These are phyloP conservation scores for Sebastes steindachneri DNA, from an alignment of 2,797 vertebrate genomes.

Conservation along the genomic window DNA sequence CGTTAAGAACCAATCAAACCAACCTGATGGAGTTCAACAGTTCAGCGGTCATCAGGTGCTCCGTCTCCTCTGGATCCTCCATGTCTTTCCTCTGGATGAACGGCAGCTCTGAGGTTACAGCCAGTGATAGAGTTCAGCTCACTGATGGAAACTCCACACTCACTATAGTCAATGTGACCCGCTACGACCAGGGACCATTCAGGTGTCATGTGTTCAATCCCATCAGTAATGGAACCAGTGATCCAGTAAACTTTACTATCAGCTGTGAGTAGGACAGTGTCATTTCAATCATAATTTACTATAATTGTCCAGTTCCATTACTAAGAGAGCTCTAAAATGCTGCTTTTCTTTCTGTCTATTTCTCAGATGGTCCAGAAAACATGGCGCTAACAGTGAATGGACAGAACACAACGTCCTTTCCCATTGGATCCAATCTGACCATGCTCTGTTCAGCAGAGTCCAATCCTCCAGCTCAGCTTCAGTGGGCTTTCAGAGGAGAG, in stretches of 20 bases:
- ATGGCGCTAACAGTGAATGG: slow-evolving; percentile 63
- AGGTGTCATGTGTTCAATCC: slow-evolving; percentile 69
- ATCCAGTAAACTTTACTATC: slow-evolving; percentile 60
- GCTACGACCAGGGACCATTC: slow-evolving; percentile 77
- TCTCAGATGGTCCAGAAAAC: slow-evolving; percentile 72
- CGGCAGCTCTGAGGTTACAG: slow-evolving; percentile 61
- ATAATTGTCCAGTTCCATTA: background rate
- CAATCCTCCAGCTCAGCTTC: slow-evolving; percentile 59
- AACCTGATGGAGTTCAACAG: slow-evolving; percentile 66
- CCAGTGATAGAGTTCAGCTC: slow-evolving; percentile 47
- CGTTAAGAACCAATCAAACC: slow-evolving; percentile 29
- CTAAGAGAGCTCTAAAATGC: background rate
- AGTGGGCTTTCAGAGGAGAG: slow-evolving; percentile 59
- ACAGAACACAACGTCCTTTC: slow-evolving; percentile 35
- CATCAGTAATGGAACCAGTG: slow-evolving; percentile 67
- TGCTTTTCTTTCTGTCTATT: background rate
- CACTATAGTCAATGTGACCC: slow-evolving; percentile 62
- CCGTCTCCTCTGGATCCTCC: slow-evolving; percentile 65
- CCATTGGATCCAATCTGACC: slow-evolving; percentile 61
- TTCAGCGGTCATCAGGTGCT: slow-evolving; percentile 66
- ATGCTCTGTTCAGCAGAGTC: slow-evolving; percentile 66
- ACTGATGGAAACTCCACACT: slow-evolving; percentile 56
- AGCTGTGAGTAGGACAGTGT: slow-evolving; percentile 72
- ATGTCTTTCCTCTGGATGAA: slow-evolving; percentile 73
- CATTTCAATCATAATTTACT: background rate